These are phyloP conservation scores for Chloroceryle aenea DNA, from an alignment of 2,113 vertebrate species.

Conservation along the genomic window DNA sequence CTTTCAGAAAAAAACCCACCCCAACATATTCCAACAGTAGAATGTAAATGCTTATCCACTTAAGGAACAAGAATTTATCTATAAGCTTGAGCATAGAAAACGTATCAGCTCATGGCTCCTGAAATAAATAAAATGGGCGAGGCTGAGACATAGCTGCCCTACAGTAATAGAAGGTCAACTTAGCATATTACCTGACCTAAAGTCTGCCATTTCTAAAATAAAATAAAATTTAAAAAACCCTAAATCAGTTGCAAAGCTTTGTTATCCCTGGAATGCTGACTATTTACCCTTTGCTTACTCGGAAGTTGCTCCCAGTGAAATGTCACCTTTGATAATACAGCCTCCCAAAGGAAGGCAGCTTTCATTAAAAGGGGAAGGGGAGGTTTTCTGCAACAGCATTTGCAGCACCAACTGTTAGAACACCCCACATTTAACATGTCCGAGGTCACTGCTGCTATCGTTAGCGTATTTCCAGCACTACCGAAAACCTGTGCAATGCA, in stretches of 20 bases:
- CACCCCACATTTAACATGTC: not conserved
- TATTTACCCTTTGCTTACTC: not conserved
- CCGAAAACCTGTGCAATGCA: not conserved
- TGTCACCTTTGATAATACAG: not conserved
- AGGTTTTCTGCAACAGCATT: not conserved
- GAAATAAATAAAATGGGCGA: conserved; percentile 73
- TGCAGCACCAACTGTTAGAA: not conserved
- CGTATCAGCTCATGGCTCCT: not conserved
- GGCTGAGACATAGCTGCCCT: conserved; percentile 57
- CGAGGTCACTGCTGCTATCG: not conserved
- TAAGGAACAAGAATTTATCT: not conserved
- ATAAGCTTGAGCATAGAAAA: not conserved
- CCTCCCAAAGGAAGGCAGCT: not conserved
- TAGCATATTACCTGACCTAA: not conserved
- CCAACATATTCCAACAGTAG: not conserved
- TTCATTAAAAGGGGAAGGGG: not conserved
- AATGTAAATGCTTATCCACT: not conserved
- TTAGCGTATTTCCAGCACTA: not conserved
- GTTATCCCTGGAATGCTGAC: not conserved
- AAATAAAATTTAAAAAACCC: not conserved
- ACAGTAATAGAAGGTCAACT: conserved; percentile 20
- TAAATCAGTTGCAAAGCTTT: not conserved
- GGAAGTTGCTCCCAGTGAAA: not conserved
- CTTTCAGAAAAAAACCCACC: not conserved
- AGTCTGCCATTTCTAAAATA: not conserved